Evolutionary conservation across 2,797 vertebrate species (phyloP).

Genomic region (Dermochelys coriacea): DNA sequence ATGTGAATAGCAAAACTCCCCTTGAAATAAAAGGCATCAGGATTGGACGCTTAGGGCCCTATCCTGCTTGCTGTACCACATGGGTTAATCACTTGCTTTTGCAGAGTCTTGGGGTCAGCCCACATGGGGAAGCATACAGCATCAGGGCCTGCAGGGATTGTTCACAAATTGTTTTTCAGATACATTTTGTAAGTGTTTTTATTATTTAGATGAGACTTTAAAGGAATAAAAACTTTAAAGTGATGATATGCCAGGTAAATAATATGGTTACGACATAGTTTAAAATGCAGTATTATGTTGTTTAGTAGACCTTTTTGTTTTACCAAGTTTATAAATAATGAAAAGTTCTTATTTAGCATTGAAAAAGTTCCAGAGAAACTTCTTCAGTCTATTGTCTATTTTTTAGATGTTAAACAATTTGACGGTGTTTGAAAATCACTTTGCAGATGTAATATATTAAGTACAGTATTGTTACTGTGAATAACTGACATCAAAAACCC

Average conservation of each 20-base stretch:
- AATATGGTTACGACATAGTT: not conserved
- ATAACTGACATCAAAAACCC: slow-evolving; percentile 2
- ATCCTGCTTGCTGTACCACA: not conserved
- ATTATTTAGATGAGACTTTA: not conserved
- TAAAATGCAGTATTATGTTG: not conserved
- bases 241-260: not conserved
- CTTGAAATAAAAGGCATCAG: not conserved
- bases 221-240: not conserved
- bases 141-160: not conserved
- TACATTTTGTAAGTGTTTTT: not conserved
- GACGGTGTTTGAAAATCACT: slow-evolving; percentile 13
- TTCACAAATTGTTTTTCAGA: not conserved
- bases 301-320: not conserved
- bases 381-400: slow-evolving; percentile 5
- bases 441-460: not conserved
- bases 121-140: not conserved
- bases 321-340: not conserved
- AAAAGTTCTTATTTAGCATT: not conserved
- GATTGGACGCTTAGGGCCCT: not conserved
- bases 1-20: not conserved
- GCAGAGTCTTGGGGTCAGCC: not conserved
- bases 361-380: not conserved
- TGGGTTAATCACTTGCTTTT: not conserved
- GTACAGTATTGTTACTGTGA: not conserved
- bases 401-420: slow-evolving; percentile 36